Evolutionary conservation across 2,113 vertebrate species (phyloP), one percentile per base, ranked within the genome.

Genomic region (Recurvirostra avosetta): DNA sequence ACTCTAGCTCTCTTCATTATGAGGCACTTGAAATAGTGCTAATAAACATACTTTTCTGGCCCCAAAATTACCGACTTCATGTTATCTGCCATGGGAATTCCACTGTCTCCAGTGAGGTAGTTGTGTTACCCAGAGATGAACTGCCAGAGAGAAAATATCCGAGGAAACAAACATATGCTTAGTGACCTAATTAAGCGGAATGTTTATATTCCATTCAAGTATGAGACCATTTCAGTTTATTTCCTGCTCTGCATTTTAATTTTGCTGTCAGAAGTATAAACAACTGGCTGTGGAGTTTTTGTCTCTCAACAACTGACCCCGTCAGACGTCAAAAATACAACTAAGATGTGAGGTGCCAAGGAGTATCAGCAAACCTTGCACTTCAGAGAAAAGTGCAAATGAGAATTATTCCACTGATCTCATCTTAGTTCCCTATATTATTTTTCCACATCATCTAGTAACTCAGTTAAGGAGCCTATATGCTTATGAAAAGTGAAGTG

Each of bases 131-230:
- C 86, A 45, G 81, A 92, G 58, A 75, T 85, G 91, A 96, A 95
- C 89, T 95, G 92, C 80, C 76, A 89, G 77, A 94, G 86, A 95
- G 73, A 95, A 94, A 85, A 94, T 92, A 91, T 56, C 73, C 73
- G 85, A 89, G 86, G 95, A 94, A 94, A 95, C 83, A 94, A 96
- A 89, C 89, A 94, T 92, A 95, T 94, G 94, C 94, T 94, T 94
- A 89, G 94, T 97, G 95, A 96, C 94, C 96, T 94, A 95, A 95
- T 96, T 97, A 95, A 94, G 70, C 91, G 95, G 84, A 96, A 87
- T 95, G 86, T 92, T 95, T 96, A 91, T 94, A 94, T 96, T 96
- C 94, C 62, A 36, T 92, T 95, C 74, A 91, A 87, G 70, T 96
- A 84, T 88, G 76, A 94, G 86, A 91, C 77, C 15, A 79, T 97